A percentile compares a stretch with the other conserved stretches of the same genome.
phyloP scores from a whole-genome alignment of 2,888 invertebrate genomes.

The Dorcus hopei region DNA sequence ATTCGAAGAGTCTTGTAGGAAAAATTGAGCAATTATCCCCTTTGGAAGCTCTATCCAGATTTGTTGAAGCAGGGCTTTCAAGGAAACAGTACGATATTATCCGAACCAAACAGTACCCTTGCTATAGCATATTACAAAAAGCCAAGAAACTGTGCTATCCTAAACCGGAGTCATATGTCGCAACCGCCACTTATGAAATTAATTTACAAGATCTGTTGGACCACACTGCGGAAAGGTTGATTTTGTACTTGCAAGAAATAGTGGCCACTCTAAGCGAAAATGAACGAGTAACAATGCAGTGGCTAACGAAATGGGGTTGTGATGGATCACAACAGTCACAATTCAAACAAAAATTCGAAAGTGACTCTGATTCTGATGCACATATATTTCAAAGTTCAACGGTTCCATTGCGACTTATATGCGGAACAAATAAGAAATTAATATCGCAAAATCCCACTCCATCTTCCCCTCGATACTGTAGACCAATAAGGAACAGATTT shows the following conservation, averaged over 20 bases:
- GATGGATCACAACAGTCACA: constrained; percentile 9
- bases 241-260: too few relatives aligned
- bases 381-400: constrained; percentile 13
- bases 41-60: not conserved
- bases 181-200: constrained; percentile 19
- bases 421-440: not conserved
- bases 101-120: constrained; percentile 3
- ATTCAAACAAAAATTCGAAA: constrained; percentile 12
- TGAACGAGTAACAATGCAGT: constrained; percentile 11
- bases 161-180: constrained; percentile 7
- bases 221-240: constrained; percentile 7
- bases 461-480: not conserved
- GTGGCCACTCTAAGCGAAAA: not conserved
- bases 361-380: not conserved
- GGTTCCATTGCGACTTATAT: not conserved
- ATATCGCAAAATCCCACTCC: not conserved
- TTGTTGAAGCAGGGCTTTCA: constrained; percentile 13
- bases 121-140: constrained; percentile 21
- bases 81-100: too few relatives aligned
- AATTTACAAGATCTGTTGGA: constrained; percentile 2
- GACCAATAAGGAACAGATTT: not conserved
- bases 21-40: not conserved
- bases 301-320: constrained; percentile 23
- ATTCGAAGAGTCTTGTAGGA: too few relatives aligned
- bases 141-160: constrained; percentile 26